Base-by-base conservation (phyloP, 2,797 vertebrate species). In the Silurus aristotelis region DNA sequence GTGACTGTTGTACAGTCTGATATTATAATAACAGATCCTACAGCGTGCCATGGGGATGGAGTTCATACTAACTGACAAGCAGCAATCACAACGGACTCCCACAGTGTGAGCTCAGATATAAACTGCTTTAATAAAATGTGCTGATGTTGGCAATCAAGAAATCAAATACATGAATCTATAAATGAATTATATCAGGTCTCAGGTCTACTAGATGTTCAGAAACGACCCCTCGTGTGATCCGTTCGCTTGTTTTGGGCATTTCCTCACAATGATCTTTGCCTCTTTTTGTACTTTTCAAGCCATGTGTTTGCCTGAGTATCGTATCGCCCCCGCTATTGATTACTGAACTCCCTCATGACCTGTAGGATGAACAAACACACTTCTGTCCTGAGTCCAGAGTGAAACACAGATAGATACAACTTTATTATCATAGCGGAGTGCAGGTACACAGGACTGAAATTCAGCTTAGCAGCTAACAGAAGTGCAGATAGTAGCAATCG, bases 311-410 rank as follows among this genome's bases (percentile, higher is more conserved):
- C 13, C 6, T 7, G 71, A 38, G 38, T 38, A 38, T 38, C 10
- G 10, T 43, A 14, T 13, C 48, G 71, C n/a, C 71, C 71, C 5
- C 48, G 13, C 12, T 48, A 72, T 48, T 48, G 70, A 52, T 73
- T 73, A 14, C 5, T 55, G 48, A 75, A 8, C 3, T 25, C n/a
- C n/a, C 48, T 27, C 2, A 73, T 73, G 46, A 75, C 7, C 72
- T 75, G 48, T 25, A 75, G 48, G 72, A 22, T 55, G n/a, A 75
- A 75, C n/a, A 75, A 75, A 75, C 48, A 55, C 46, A 52, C n/a
- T 25, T 22, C 2, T 73, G 43, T 73, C 71, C n/a, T 17, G n/a
- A 15, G 70, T 48, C 70, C 38, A n/a, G 22, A 10, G 4, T 48
- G 22, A 48, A 48, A n/a, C 20, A 14, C 7, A 72, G 13, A 19